These are phyloP conservation scores for Muscina levida DNA, from an alignment of 2,888 invertebrate genomes.

Conservation along the genomic window DNA sequence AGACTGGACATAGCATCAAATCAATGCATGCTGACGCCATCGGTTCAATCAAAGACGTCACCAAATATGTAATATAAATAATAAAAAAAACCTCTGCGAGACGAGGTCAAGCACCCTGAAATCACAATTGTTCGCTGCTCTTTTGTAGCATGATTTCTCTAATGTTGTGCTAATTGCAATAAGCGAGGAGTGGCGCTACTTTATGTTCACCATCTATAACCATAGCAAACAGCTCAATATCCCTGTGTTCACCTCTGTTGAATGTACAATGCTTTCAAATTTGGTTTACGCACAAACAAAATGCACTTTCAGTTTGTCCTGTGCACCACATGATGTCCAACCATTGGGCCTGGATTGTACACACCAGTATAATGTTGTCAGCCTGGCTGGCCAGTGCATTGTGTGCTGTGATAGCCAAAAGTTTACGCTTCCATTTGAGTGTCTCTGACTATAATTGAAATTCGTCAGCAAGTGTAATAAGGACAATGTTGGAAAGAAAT, in stretches of 20 bases:
- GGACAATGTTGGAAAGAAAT: no score
- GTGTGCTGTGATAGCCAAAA: conserved; percentile 17
- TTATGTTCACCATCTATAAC: conserved; percentile 13
- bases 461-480: neutral
- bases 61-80: neutral
- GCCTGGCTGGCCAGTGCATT: neutral
- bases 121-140: conserved; percentile 10
- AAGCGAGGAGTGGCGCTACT: neutral
- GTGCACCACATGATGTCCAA: neutral
- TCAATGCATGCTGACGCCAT: conserved; percentile 17
- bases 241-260: no score
- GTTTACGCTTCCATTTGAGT: conserved; percentile 45
- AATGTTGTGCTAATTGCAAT: conserved; percentile 31
- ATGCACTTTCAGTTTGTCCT: neutral
- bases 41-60: conserved; percentile 7
- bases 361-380: no score
- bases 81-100: conserved; percentile 14
- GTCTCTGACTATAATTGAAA: conserved; percentile 50
- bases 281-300: no score
- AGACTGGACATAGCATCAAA: conserved; percentile 6
- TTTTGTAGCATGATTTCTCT: neutral
- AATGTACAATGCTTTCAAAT: no score
- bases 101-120: conserved; percentile 62
- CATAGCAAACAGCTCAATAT: conserved; percentile 15
- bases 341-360: neutral